Evolutionary conservation across 1,140 invertebrate genomes (phyloP).

Genomic region (Chionoecetes opilio): DNA sequence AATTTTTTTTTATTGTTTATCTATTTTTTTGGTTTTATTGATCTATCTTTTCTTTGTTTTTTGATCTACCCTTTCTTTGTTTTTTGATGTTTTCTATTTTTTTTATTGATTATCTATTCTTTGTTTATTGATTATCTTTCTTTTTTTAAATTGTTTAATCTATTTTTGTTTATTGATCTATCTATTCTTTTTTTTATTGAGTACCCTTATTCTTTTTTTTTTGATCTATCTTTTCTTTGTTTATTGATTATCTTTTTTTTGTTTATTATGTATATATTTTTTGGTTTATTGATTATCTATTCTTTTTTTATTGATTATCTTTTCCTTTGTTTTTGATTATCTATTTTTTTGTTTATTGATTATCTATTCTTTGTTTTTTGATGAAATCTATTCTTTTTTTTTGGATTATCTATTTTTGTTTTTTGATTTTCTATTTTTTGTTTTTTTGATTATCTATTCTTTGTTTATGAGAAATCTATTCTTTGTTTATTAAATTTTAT

Average conservation of each 20-base stretch:
- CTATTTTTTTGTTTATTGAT: not conserved
- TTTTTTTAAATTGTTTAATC: not conserved
- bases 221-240: not conserved
- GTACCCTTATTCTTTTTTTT: not conserved
- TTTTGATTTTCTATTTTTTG: too few relatives aligned
- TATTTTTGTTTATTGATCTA: not conserved
- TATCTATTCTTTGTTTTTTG: not conserved
- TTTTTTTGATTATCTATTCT: not conserved
- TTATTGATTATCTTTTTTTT: too few relatives aligned
- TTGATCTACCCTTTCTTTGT: not conserved
- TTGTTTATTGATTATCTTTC: too few relatives aligned
- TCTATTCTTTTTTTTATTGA: not conserved
- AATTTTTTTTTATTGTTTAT: constrained; percentile 25
- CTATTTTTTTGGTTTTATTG: constrained; percentile 33
- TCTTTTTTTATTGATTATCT: too few relatives aligned
- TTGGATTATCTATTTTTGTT: not conserved
- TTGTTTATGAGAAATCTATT: not conserved
- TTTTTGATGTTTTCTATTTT: not conserved
- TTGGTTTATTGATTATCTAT: not conserved
- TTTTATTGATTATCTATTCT: too few relatives aligned
- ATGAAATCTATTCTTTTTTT: not conserved
- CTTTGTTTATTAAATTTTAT: not conserved
- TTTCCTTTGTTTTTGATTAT: not conserved
- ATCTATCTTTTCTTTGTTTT: not conserved
- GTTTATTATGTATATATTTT: not conserved